Evolutionary conservation across 2,797 vertebrate genomes (phyloP).

Genomic region (Tiaroga cobitis): DNA sequence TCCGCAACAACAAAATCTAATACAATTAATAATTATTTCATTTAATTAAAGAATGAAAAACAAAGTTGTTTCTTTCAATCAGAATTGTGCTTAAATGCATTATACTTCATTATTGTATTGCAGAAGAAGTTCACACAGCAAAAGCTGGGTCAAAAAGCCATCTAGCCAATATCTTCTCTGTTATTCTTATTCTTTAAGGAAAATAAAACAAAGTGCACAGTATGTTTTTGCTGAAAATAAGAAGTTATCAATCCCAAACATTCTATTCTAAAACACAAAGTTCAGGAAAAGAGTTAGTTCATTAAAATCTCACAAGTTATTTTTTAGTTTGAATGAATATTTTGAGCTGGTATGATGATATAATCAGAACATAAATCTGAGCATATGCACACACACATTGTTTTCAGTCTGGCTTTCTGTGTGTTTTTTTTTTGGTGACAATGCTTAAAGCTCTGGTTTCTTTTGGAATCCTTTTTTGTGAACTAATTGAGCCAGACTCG

Average conservation of each 20-base stretch:
- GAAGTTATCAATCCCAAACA: not conserved
- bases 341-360: not conserved
- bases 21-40: no score
- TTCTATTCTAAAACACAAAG: not conserved
- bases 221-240: not conserved
- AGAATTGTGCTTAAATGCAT: not conserved
- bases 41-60: not conserved
- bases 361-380: no score
- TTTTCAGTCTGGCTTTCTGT: not conserved
- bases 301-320: not conserved
- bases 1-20: not conserved
- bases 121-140: not conserved
- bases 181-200: not conserved
- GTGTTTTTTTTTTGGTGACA: not conserved
- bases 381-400: no score
- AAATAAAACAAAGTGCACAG: not conserved
- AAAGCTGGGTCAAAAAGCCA: not conserved
- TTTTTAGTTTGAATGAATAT: no score
- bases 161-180: not conserved
- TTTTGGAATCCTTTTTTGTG: no score
- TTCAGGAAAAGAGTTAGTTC: not conserved
- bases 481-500: no score
- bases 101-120: not conserved
- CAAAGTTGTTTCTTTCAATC: not conserved
- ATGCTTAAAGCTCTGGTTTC: not conserved